Base-by-base conservation (phyloP, 2,888 invertebrate species). In the Hedychridium roseum region DNA sequence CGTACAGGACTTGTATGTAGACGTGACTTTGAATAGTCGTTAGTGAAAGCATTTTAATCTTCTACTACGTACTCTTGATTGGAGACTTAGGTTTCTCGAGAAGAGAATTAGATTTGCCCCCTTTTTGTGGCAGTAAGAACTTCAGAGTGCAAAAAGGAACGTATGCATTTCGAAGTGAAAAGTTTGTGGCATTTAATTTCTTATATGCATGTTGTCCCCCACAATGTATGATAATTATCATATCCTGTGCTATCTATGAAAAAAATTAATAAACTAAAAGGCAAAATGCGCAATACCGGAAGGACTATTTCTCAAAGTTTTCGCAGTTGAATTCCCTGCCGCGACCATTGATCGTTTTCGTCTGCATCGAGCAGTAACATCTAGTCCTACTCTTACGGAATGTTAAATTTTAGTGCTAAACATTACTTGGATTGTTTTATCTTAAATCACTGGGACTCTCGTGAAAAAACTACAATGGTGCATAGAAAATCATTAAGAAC, bases 1-100 rank as follows among this genome's bases (percentile, higher is more conserved):
- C 41, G 32, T 42, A 42, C 41, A 11, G 14, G 3, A 14, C 4
- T 9, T 9, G 37, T 37, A 37, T 26, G 26, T 37, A 37, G 23
- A 34, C 5, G 2, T 2, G 4, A 2, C 15, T 15, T 5, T 15
- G 7, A 3, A n/a, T n/a, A n/a, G n/a, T n/a, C n/a, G n/a, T n/a
- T n/a, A n/a, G n/a, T n/a, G n/a, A n/a, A n/a, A n/a, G n/a, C n/a
- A n/a, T 16, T 26, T 28, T 28, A 28, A 28, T 28, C 28, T 28
- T 28, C 11, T 28, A 4, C 11, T n/a, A 5, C 27, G 27, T 27
- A 28, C 28, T 11, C 12, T 28, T 14, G 28, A 28, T 9, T 6
- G 14, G 28, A 28, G 11, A 28, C 28, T n/a, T 28, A 28, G 28
- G 28, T 28, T 14, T 28, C 28, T n/a, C 28, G 28, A 28, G 28